These are phyloP conservation scores for Rhyacichthys aspro DNA, from an alignment of 2,797 vertebrate genomes.

Conservation along the genomic window DNA sequence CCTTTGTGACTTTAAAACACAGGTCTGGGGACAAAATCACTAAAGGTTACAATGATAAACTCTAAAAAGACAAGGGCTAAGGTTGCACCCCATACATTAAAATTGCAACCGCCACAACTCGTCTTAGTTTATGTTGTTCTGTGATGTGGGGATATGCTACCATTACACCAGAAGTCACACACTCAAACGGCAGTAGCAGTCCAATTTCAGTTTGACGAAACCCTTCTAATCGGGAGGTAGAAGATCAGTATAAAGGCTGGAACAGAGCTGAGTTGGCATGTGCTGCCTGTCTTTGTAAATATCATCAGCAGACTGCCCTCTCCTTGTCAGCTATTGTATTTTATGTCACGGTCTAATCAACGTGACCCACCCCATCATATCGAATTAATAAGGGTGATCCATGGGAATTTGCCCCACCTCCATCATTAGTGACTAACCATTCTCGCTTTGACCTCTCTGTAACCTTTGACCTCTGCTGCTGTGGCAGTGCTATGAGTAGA, in stretches of 20 bases:
- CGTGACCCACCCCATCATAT: constrained; percentile 48
- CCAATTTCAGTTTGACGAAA: not conserved
- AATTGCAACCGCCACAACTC: not conserved
- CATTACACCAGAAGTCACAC: not conserved
- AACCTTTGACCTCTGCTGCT: constrained; percentile 59
- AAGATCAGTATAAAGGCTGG: constrained; percentile 10
- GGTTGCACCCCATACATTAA: not conserved
- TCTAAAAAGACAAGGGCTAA: not conserved
- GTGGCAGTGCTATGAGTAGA: constrained; percentile 37
- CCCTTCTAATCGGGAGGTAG: not conserved
- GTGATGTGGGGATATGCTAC: not conserved
- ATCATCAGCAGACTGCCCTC: constrained; percentile 21
- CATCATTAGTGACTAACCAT: constrained; percentile 29
- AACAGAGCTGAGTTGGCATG: constrained; percentile 6
- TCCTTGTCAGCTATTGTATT: constrained; percentile 38
- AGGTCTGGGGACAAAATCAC: not conserved
- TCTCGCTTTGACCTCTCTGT: constrained; percentile 19
- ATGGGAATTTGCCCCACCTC: constrained; percentile 18
- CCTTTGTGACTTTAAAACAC: constrained; percentile 7
- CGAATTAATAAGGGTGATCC: constrained; percentile 41
- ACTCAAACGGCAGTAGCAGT: not conserved
- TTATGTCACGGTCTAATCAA: constrained; percentile 51
- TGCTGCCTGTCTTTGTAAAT: constrained; percentile 30
- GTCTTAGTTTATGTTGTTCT: not conserved
- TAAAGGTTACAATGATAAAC: too few relatives aligned